Evolutionary conservation across 2,888 invertebrate genomes (phyloP).

Genomic region (Willowsia nigromaculata): DNA sequence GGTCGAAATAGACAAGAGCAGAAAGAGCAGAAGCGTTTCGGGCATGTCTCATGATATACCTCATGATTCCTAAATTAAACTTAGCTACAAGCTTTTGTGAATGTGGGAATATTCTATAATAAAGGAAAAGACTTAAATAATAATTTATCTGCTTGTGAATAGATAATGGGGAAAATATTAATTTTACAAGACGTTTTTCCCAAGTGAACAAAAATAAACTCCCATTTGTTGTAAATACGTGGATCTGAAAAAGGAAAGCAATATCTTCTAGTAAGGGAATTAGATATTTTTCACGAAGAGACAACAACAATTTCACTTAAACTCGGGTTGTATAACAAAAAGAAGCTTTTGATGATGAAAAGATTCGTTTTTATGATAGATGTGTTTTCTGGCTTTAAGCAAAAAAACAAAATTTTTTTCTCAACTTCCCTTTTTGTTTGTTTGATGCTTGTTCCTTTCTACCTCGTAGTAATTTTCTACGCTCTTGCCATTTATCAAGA

Average conservation of each 20-base stretch:
- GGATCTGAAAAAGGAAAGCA: not conserved
- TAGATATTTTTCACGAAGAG: not conserved
- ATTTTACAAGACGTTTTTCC: not conserved
- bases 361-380: not conserved
- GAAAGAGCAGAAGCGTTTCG: no score
- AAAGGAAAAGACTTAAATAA: no score
- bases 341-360: not conserved
- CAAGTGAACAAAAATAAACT: not conserved
- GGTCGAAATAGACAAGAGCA: no score
- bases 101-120: no score
- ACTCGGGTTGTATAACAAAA: not conserved
- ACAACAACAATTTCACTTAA: not conserved
- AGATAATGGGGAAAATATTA: not conserved
- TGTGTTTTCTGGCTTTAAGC: not conserved
- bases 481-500: slow-evolving; percentile 37
- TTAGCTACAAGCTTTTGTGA: not conserved
- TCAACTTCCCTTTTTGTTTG: not conserved
- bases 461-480: not conserved
- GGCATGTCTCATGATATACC: not conserved
- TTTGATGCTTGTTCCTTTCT: not conserved
- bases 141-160: no score
- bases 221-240: not conserved
- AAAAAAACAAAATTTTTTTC: not conserved
- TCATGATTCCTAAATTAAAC: not conserved
- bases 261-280: not conserved